A percentile compares a stretch with the other conserved stretches of the same genome.
Conservation (phyloP, 2,888 invertebrate species). For the Eilema griseolum region DNA sequence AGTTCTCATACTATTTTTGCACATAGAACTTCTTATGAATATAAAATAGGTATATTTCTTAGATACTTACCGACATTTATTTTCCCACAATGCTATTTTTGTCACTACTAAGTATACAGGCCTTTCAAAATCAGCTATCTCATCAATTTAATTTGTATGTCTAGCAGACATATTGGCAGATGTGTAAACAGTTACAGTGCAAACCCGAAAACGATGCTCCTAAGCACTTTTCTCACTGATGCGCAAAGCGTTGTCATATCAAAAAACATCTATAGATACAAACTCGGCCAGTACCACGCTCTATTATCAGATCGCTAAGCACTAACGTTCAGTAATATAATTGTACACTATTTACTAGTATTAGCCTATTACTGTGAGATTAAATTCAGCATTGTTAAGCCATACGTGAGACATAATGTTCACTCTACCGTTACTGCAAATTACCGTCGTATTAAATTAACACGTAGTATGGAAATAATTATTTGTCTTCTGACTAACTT, state of each 20-base stretch:
- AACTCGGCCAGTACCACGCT: constrained; percentile 26
- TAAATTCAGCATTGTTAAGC: constrained; percentile 62
- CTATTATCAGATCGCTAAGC: constrained; percentile 46
- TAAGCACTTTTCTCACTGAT: neutral
- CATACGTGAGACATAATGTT: constrained; percentile 61
- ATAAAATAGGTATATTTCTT: neutral
- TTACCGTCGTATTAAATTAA: constrained; percentile 42
- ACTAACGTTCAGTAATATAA: constrained; percentile 53
- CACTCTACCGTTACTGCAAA: constrained; percentile 58
- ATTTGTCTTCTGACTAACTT: constrained; percentile 13
- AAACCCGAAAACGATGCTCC: neutral
- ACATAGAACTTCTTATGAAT: neutral
- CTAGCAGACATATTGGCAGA: no score
- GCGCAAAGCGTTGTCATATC: neutral
- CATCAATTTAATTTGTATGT: no score
- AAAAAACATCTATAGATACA: neutral
- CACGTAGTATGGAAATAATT: constrained; percentile 32
- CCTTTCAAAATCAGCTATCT: no score
- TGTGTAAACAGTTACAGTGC: no score
- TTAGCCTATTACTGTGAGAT: constrained; percentile 54
- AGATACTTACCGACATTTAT: neutral
- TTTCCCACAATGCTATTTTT: neutral
- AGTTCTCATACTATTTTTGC: constrained; percentile 28
- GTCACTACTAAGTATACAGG: no score
- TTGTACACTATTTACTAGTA: constrained; percentile 35